Conservation (phyloP, 2,888 invertebrate genomes). For the Elmis aenea region DNA sequence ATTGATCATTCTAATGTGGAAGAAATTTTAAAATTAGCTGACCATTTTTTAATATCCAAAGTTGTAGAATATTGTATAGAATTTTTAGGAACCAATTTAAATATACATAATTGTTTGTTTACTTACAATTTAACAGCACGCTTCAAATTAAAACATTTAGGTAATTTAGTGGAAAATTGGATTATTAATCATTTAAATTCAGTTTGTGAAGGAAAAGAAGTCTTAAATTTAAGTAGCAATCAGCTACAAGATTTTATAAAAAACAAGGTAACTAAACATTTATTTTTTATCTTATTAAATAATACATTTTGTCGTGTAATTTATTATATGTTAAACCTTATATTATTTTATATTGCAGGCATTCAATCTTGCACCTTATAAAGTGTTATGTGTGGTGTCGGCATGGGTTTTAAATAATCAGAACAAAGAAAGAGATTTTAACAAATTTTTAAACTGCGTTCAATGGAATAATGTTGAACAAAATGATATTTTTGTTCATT, state of each 20-base stretch:
- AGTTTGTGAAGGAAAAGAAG: slow-evolving; percentile 53
- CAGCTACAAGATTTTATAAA: slow-evolving; percentile 52
- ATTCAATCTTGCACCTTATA: slow-evolving; percentile 42
- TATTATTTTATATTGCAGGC: slow-evolving; percentile 32
- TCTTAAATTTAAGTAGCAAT: slow-evolving; percentile 47
- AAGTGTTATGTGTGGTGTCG: slow-evolving; percentile 49
- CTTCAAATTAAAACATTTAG: slow-evolving; percentile 54
- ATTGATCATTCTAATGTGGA: slow-evolving; percentile 57
- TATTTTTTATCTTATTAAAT: slow-evolving; percentile 1
- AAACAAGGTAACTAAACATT: slow-evolving; percentile 45
- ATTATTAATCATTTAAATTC: slow-evolving; percentile 51
- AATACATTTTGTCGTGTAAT: slow-evolving; percentile 5
- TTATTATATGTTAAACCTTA: no score
- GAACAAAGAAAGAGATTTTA: slow-evolving; percentile 53
- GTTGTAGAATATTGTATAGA: slow-evolving; percentile 61
- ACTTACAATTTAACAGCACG: slow-evolving; percentile 57
- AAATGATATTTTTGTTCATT: slow-evolving; percentile 50
- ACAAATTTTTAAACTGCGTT: slow-evolving; percentile 50
- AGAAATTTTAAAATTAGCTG: slow-evolving; percentile 57
- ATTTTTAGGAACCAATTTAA: slow-evolving; percentile 57
- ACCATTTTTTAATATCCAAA: slow-evolving; percentile 57
- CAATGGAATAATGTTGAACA: slow-evolving; percentile 49
- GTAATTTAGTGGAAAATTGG: slow-evolving; percentile 53
- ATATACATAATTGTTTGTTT: slow-evolving; percentile 57
- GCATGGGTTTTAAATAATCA: slow-evolving; percentile 51